Base-by-base conservation (phyloP, 1,140 invertebrate species). In the Drosophila teissieri region DNA sequence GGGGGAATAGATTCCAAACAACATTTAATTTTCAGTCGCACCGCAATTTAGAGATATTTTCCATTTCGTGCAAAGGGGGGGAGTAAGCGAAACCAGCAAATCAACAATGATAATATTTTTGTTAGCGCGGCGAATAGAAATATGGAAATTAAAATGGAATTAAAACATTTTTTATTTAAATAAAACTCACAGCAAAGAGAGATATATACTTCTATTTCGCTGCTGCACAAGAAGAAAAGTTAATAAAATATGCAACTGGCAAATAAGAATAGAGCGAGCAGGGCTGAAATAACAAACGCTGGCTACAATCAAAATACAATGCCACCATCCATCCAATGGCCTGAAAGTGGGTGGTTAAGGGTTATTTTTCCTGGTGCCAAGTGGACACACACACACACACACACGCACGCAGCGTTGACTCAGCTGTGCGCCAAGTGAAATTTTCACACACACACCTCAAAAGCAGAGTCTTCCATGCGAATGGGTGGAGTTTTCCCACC, bases 61-160 rank as follows among this genome's bases (percentile, higher is more conserved):
- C 12, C 73, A 14, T 51, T 31, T 31, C 7, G 7, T 8, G 27
- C 27, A 7, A 48, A n/a, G 27, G 19, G 31, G 36, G n/a, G 36
- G n/a, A n/a, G n/a, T n/a, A n/a, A 39, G 22, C 2, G 7, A 45
- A 36, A 27, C 17, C 37, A 39, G 40, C 36, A 42, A 72, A 53
- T 73, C 45, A 61, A 42, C 78, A 74, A 46, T 37, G 37, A 62
- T 74, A 80, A 80, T 57, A 62, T 78, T 78, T 77, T 34, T 17
- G n/a, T 8, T 24, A 45, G 27, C 53, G 10, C 31, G 15, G 15
- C 45, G 51, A 48, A 72, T 63, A 42, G 57, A 75, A 70, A 75
- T 80, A 60, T 80, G 77, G 14, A 70, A 80, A 80, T 75, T 80
- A 60, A 69, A 80, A 80, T 80, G 54, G 22, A 74, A 75, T 75